These are phyloP conservation scores for Mormyrus iriodes DNA, from an alignment of 2,113 vertebrate species.

Conservation along the genomic window DNA sequence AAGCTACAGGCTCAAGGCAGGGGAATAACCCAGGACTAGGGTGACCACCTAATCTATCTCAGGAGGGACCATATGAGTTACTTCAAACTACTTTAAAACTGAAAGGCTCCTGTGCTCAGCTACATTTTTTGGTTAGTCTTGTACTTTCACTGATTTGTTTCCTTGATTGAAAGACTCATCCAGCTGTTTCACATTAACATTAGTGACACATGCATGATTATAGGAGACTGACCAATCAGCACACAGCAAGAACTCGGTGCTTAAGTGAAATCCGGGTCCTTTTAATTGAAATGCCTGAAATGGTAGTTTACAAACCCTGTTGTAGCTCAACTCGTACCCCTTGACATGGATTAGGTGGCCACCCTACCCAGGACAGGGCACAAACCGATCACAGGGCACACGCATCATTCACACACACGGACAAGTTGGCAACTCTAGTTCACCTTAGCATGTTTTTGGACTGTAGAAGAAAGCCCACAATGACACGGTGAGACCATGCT, in stretches of 20 bases:
- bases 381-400: neutral
- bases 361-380: neutral
- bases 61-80: neutral
- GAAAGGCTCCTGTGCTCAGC: neutral
- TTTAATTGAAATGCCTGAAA: neutral
- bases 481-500: neutral
- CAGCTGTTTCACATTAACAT: neutral
- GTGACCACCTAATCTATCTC: neutral
- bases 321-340: neutral
- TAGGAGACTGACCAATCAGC: neutral
- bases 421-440: neutral
- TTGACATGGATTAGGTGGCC: neutral
- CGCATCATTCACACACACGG: neutral
- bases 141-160: neutral
- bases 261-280: neutral
- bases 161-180: neutral
- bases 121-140: neutral
- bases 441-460: neutral
- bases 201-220: neutral
- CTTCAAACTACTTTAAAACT: neutral
- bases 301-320: neutral
- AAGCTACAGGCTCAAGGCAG: neutral
- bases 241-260: neutral
- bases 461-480: neutral
- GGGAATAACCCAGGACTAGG: neutral